Evolutionary conservation across 2,888 invertebrate genomes (phyloP), one percentile per base, ranked within the genome.

Genomic region (Bhutanitis thaidina): DNA sequence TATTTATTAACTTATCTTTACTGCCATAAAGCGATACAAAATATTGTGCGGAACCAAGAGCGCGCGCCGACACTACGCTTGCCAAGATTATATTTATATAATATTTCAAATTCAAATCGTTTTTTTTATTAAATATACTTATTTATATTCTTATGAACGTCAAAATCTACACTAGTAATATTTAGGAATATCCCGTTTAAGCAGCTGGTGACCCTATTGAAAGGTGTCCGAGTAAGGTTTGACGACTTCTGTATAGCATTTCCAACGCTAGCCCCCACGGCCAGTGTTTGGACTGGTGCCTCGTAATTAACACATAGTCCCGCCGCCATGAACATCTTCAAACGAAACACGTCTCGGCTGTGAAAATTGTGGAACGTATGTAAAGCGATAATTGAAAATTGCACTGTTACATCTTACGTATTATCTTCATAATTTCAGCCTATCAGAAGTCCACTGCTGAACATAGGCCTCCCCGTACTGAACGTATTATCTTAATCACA

Each of bases 251-350:
- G 51, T 52, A 40, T 52, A 30, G 46, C n/a, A n/a, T 16, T 38
- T 49, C n/a, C 15, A 15, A 34, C 38, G 44, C 12, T 13, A 36
- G 46, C 35, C 37, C 37, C 52, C 46, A 45, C 52, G 52, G 41
- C 46, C 46, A 35, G 25, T 52, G 46, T 52, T 46, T 47, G 46
- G 27, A 15, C 27, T 47, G 32, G 15, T 3, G 35, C 16, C 37
- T 35, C 25, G 34, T 52, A 43, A 52, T 52, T 52, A 52, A 52
- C 52, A 52, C 46, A 44, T 46, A 36, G 46, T 46, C 52, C 43
- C 32, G 34, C 36, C 36, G 16, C 36, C 40, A 44, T 45, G 40
- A 46, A 46, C 52, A 32, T 37, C 46, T 30, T 32, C 52, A 43
- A 41, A 52, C 46, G 43, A 9, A 13, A 9, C 20, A 3, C 49